These are phyloP conservation scores for Neostethus bicornis DNA, from an alignment of 2,797 vertebrate genomes.

Conservation along the genomic window DNA sequence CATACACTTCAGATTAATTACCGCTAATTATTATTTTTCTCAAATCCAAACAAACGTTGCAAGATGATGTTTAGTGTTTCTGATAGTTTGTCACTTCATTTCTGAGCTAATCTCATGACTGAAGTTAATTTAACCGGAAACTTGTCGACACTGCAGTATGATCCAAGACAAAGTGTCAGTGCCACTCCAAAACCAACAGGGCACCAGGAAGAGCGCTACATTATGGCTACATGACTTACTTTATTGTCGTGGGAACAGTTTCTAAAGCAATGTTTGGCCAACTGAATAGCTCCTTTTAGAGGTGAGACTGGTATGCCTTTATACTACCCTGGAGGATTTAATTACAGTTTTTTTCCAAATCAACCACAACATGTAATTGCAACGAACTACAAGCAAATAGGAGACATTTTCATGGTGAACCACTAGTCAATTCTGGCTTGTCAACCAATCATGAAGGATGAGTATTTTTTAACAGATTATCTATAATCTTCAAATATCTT, in stretches of 20 bases:
- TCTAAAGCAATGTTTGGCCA: background rate
- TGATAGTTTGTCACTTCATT: slow-evolving; percentile 54
- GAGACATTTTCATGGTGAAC: slow-evolving; percentile 11
- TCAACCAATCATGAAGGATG: slow-evolving; percentile 63
- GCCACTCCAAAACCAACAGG: slow-evolving; percentile 49
- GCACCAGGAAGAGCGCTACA: slow-evolving; percentile 40
- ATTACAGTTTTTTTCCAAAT: no score
- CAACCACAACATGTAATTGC: background rate
- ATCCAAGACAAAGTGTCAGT: slow-evolving; percentile 65
- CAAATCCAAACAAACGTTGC: slow-evolving; percentile 25
- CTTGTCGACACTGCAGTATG: slow-evolving; percentile 55
- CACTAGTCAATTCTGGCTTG: slow-evolving; percentile 54
- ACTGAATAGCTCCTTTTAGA: background rate
- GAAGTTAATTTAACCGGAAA: slow-evolving; percentile 67
- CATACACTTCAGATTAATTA: slow-evolving; percentile 2
- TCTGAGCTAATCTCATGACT: slow-evolving; percentile 49
- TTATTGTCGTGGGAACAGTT: slow-evolving; percentile 29
- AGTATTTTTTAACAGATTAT: slow-evolving; percentile 76
- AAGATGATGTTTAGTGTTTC: slow-evolving; percentile 53
- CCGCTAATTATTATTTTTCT: slow-evolving; percentile 6
- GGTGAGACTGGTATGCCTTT: background rate
- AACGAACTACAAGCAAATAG: background rate
- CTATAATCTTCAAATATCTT: slow-evolving; percentile 80
- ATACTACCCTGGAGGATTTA: no score
- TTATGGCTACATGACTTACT: slow-evolving; percentile 56